Conservation (phyloP, 2,797 vertebrate species). For the Ciconia nigra region DNA sequence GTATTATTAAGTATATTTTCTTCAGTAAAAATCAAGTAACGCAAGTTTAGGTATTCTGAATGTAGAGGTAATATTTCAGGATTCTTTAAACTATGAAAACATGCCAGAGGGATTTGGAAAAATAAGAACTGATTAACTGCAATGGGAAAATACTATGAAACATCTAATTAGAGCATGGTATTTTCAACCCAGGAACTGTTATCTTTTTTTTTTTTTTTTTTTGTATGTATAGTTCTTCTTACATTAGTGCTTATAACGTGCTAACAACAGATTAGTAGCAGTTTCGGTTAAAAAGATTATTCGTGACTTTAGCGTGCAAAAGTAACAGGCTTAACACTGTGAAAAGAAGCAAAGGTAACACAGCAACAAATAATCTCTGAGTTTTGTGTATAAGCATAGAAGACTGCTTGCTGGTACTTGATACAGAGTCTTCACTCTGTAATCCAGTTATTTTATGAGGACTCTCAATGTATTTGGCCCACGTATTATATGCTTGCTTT, state of each 20-base stretch:
- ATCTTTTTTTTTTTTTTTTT: not conserved
- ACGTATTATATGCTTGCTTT: not conserved
- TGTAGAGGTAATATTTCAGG: not conserved
- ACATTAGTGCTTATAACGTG: not conserved
- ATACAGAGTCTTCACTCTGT: not conserved
- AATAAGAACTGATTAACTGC: not conserved
- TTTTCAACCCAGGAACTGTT: not conserved
- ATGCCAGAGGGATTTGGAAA: not conserved
- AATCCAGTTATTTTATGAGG: not conserved
- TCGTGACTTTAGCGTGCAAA: not conserved
- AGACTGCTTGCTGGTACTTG: not conserved
- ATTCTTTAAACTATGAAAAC: not conserved
- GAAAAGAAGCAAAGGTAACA: not conserved
- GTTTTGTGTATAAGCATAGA: not conserved
- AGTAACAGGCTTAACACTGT: not conserved
- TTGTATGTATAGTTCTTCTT: not conserved
- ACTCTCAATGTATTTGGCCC: not conserved
- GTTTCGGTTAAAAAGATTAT: not conserved
- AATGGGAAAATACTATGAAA: not conserved
- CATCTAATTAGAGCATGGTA: not conserved
- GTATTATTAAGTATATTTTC: constrained; percentile 60
- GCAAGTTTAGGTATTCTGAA: not conserved
- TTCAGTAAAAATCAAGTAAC: not conserved
- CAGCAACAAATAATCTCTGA: not conserved
- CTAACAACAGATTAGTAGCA: not conserved